Percentiles rank a stretch among this genome's conserved stretches.
Evolutionary conservation across 2,888 invertebrate species (phyloP).

Genomic region (Diloba caeruleocephala): DNA sequence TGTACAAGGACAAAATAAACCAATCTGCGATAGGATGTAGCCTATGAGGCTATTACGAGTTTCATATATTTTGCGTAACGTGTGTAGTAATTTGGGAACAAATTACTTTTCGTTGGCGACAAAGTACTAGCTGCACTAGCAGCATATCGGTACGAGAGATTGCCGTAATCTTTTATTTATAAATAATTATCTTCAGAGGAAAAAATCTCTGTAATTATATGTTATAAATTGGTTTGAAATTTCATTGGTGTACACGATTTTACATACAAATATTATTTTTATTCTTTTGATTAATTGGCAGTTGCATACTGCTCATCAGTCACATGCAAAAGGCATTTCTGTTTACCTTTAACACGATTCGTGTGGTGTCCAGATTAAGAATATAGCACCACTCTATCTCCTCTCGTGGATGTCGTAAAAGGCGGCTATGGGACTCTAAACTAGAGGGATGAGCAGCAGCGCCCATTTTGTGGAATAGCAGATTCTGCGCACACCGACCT

Average conservation of each 20-base stretch:
- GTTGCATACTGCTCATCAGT: no score
- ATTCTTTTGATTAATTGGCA: no score
- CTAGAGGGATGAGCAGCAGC: no score
- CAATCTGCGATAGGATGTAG: conserved; percentile 30
- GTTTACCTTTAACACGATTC: no score
- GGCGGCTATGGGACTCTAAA: no score
- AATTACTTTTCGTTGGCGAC: conserved; percentile 31
- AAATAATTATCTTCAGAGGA: conserved; percentile 41
- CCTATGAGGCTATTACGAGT: conserved; percentile 26
- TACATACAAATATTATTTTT: not conserved
- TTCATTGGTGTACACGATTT: not conserved
- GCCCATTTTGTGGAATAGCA: no score
- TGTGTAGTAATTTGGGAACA: conserved; percentile 28
- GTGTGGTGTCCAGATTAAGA: no score
- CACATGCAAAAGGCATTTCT: no score
- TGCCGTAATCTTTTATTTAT: conserved; percentile 35
- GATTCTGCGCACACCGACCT: no score
- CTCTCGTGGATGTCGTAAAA: no score
- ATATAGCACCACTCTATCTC: no score
- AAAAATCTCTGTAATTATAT: conserved; percentile 38
- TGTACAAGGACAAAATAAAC: conserved; percentile 2
- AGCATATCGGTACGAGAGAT: conserved; percentile 13
- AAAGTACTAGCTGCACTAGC: not conserved
- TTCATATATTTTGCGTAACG: conserved; percentile 42
- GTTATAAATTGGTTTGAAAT: conserved; percentile 9